Percentiles rank a stretch among this genome's conserved stretches.
These are phyloP conservation scores for Thomomys bottae DNA, from an alignment of 2,113 vertebrate species.

Conservation along the genomic window DNA sequence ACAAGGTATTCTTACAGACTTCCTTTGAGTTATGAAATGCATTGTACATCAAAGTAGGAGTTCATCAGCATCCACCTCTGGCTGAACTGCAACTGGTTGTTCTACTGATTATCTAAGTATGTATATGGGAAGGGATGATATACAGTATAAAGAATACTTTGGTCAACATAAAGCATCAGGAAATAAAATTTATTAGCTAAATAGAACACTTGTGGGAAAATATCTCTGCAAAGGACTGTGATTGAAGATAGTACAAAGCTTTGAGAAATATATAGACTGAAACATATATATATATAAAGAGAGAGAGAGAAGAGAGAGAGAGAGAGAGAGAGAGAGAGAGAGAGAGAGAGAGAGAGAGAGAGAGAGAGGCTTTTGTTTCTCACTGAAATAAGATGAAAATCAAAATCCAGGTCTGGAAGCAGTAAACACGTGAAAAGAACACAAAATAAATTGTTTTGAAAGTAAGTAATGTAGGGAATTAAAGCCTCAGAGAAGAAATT, in stretches of 20 bases:
- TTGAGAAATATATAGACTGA: too few relatives aligned
- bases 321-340: too few relatives aligned
- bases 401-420: not conserved
- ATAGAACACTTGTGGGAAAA: not conserved
- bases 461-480: not conserved
- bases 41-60: not conserved
- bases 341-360: too few relatives aligned
- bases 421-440: not conserved
- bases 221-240: not conserved
- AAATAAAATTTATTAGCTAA: not conserved
- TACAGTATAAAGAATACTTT: not conserved
- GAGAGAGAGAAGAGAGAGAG: too few relatives aligned
- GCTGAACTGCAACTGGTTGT: not conserved
- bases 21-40: not conserved
- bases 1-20: not conserved
- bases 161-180: not conserved
- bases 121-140: not conserved
- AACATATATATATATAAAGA: too few relatives aligned
- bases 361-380: not conserved
- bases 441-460: not conserved
- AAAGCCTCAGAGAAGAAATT: not conserved
- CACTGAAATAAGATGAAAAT: slow-evolving; percentile 1
- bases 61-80: not conserved
- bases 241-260: not conserved
- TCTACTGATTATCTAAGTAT: not conserved